A percentile compares a stretch with the other conserved stretches of the same genome.
Conservation (phyloP, 2,797 vertebrate genomes). For the Chloroceryle inda region DNA sequence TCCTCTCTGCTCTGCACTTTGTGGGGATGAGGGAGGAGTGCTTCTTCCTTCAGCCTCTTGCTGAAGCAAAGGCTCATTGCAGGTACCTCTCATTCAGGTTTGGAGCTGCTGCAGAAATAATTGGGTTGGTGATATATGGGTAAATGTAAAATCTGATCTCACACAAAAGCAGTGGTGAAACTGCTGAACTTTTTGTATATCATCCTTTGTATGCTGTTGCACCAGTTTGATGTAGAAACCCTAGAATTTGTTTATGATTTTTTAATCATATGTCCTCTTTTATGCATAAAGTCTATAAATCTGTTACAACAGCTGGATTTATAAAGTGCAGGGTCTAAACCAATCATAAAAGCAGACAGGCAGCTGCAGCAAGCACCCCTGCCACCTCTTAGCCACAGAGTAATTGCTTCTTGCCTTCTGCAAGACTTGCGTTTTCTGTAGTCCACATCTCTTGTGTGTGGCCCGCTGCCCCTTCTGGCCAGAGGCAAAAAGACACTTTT, state of each 20-base stretch:
- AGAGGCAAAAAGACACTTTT: background rate
- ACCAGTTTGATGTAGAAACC: background rate
- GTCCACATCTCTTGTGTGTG: accelerated
- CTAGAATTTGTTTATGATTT: accelerated
- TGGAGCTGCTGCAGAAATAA: background rate
- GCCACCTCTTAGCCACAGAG: accelerated
- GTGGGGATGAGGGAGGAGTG: accelerated
- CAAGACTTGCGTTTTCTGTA: background rate
- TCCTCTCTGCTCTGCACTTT: accelerated
- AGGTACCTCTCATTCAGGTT: background rate
- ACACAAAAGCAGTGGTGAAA: accelerated
- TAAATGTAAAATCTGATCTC: background rate
- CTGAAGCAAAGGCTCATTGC: background rate
- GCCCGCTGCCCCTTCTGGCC: background rate
- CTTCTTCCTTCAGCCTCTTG: background rate
- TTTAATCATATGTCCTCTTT: background rate
- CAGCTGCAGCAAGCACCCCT: background rate
- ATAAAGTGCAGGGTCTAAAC: background rate
- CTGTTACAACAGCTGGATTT: background rate
- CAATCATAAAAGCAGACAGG: background rate
- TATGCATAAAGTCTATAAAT: background rate
- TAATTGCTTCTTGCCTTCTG: accelerated
- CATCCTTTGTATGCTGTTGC: background rate
- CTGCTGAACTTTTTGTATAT: accelerated
- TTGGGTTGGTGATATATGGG: background rate